Evolutionary conservation across 2,888 invertebrate species (phyloP).

Genomic region (Campopleginae sp.): DNA sequence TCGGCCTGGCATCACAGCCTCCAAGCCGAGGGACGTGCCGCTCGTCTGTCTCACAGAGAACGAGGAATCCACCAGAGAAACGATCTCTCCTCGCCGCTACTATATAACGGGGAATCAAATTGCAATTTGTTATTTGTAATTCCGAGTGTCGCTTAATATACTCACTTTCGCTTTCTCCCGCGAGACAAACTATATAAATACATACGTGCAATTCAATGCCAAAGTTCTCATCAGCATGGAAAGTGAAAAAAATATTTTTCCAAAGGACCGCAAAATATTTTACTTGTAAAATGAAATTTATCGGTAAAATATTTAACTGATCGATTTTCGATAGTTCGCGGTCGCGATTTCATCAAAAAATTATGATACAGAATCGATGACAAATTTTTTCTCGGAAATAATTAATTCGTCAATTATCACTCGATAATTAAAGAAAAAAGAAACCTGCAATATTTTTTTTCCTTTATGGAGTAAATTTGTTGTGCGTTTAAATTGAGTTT

Average conservation of each 20-base stretch:
- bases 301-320: no score
- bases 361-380: no score
- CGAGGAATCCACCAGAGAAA: constrained; percentile 65
- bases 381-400: no score
- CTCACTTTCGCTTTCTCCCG: constrained; percentile 73
- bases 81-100: constrained; percentile 59
- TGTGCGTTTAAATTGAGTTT: neutral
- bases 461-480: neutral
- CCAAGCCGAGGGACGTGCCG: constrained; percentile 64
- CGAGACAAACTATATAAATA: constrained; percentile 47
- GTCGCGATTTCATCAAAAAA: no score
- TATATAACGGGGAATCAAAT: constrained; percentile 82
- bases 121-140: constrained; percentile 85
- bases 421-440: no score
- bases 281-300: no score
- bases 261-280: no score
- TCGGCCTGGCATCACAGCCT: constrained; percentile 72
- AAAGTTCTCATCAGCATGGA: neutral
- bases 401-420: no score
- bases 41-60: constrained; percentile 54
- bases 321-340: no score
- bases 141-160: constrained; percentile 84
- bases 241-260: neutral
- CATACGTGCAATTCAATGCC: constrained; percentile 21
- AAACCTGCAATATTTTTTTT: no score